Base-by-base conservation (phyloP, 2,888 invertebrate genomes). In the Epinotia ramella region DNA sequence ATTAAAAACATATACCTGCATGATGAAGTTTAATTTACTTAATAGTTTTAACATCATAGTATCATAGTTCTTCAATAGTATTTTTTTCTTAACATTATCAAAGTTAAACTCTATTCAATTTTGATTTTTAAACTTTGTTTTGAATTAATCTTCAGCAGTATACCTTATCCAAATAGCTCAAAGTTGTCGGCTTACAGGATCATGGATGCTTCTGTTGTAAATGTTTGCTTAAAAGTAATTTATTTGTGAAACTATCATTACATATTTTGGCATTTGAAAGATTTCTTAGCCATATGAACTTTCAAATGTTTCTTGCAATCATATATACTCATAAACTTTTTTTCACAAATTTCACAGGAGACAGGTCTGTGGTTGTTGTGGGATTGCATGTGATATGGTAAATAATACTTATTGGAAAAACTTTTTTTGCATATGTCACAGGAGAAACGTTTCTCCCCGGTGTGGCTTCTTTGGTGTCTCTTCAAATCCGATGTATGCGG, bases 401-500 rank as follows among this genome's bases (percentile, higher is more conserved):
- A 73, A 46, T 24, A 13, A 28, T 65, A 24, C 28, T 65, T 73
- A 12, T 59, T 16, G 5, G 28, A 16, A 65, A 59, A 73, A 44
- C 57, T 64, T 67, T 44, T 68, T 20, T 77, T 70, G 20, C 69
- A 73, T 57, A 65, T 69, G 20, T 77, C 73, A 63, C 73, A 73
- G 65, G 70, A 49, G 73, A 78, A 82, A 3, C 46, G 59, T 78
- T 77, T 80, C 77, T 77, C 44, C 2, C 56, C 57, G 5, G 65
- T 65, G 18, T 73, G 72, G n/a, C 12, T 57, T 18, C 20, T 57
- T 59, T 65, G 46, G 12, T 73, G 57, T 65, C 72, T 65, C 12
- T 3, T 56, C 12, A 73, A 64, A 28, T 44, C 57, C 12, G 28
- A n/a, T 3, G 3, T 12, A 18, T 59, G 44, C 11, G 16, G 16